Evolutionary conservation across 2,113 vertebrate genomes (phyloP).

Genomic region (Corvus moneduloides): DNA sequence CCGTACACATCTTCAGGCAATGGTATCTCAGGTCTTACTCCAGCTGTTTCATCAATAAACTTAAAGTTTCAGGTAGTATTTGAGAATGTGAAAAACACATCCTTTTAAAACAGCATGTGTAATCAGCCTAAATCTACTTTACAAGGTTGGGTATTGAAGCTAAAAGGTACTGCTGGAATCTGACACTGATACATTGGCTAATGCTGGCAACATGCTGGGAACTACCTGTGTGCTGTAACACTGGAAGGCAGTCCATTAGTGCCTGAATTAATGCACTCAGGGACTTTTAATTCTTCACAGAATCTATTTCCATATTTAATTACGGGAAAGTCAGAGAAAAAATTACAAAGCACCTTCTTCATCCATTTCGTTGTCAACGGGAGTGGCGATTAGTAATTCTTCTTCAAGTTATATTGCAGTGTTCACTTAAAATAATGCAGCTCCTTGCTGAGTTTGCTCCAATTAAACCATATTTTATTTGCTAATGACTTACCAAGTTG

Average conservation of each 20-base stretch:
- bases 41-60: background rate
- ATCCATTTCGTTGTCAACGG: conserved; percentile 87
- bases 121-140: conserved; percentile 33
- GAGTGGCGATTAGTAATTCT: conserved; percentile 85
- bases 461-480: conserved; percentile 90
- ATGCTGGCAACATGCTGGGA: conserved; percentile 58
- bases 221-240: conserved; percentile 60
- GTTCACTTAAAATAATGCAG: conserved; percentile 89
- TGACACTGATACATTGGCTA: conserved; percentile 62
- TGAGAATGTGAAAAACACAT: background rate
- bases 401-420: conserved; percentile 84
- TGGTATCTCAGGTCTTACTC: background rate
- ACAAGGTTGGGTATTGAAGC: background rate
- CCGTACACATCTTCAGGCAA: background rate
- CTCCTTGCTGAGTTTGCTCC: conserved; percentile 83
- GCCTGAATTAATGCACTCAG: conserved; percentile 76
- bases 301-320: conserved; percentile 89
- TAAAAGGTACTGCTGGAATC: conserved; percentile 8
- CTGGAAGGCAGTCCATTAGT: conserved; percentile 77
- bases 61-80: background rate
- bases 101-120: background rate
- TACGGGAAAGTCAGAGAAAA: conserved; percentile 76
- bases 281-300: conserved; percentile 78
- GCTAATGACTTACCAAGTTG: conserved; percentile 85
- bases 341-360: conserved; percentile 77